Evolutionary conservation across 1,140 invertebrate genomes (phyloP).

Genomic region (Homarus americanus): DNA sequence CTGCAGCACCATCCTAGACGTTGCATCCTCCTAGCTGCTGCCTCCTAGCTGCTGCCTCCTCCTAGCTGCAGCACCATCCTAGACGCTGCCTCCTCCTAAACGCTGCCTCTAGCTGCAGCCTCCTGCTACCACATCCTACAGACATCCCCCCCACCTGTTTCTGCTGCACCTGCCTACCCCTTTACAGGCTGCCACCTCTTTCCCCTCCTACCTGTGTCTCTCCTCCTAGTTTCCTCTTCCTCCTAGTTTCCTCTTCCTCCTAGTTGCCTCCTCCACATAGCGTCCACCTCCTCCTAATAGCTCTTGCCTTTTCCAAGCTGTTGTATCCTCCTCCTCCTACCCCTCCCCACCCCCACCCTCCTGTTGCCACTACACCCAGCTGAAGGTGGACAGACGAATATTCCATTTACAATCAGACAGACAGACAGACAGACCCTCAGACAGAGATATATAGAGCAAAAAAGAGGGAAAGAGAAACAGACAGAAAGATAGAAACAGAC

Average conservation of each 20-base stretch:
- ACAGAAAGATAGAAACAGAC: background rate
- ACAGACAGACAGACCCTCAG: background rate
- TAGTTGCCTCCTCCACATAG: background rate
- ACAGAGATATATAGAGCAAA: background rate
- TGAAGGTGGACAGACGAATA: background rate
- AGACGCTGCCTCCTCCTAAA: too few relatives aligned
- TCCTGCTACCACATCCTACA: too few relatives aligned
- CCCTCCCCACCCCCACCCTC: background rate
- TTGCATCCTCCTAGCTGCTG: too few relatives aligned
- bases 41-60: too few relatives aligned
- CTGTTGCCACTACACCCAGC: background rate
- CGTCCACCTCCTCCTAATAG: background rate
- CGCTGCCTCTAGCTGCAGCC: too few relatives aligned
- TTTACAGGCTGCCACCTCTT: background rate
- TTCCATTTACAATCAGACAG: background rate
- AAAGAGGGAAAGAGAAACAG: background rate
- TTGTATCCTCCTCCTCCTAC: background rate
- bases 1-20: too few relatives aligned
- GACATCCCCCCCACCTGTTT: background rate
- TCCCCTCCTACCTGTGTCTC: background rate
- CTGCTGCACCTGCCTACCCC: background rate
- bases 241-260: background rate
- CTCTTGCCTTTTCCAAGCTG: background rate
- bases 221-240: background rate
- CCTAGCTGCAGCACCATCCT: too few relatives aligned